phyloP scores from a whole-genome alignment of 2,888 invertebrate species.

The Tiliacea citrago region DNA sequence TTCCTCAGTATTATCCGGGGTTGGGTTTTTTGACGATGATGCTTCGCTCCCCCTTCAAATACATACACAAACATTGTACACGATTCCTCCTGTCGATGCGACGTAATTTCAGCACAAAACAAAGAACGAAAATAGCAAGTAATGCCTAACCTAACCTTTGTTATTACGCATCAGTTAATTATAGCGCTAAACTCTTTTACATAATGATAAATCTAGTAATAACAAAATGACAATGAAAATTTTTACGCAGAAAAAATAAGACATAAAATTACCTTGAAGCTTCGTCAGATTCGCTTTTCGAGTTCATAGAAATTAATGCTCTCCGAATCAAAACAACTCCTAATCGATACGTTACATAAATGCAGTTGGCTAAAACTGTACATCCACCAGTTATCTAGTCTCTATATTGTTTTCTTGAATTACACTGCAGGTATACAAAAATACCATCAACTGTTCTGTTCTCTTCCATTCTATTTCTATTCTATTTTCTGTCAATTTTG shows the following conservation, averaged over 20 bases:
- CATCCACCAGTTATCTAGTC: conserved; percentile 71
- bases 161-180: conserved; percentile 70
- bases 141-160: conserved; percentile 84
- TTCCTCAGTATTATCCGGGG: conserved; percentile 82
- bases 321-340: conserved; percentile 78
- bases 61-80: conserved; percentile 55
- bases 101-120: conserved; percentile 75
- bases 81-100: conserved; percentile 51
- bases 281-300: conserved; percentile 90
- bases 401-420: conserved; percentile 71
- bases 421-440: conserved; percentile 80
- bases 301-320: conserved; percentile 89
- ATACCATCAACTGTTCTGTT: conserved; percentile 80
- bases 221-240: conserved; percentile 24
- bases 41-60: conserved; percentile 88
- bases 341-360: conserved; percentile 78
- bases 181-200: conserved; percentile 25
- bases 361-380: conserved; percentile 71
- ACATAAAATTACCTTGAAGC: conserved; percentile 88
- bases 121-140: conserved; percentile 88
- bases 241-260: conserved; percentile 41
- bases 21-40: conserved; percentile 86
- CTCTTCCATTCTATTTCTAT: conserved; percentile 71
- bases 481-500: conserved; percentile 78
- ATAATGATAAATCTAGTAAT: conserved; percentile 24